phyloP scores from a whole-genome alignment of 2,888 invertebrate species.

The Alentia gelatinosa region DNA sequence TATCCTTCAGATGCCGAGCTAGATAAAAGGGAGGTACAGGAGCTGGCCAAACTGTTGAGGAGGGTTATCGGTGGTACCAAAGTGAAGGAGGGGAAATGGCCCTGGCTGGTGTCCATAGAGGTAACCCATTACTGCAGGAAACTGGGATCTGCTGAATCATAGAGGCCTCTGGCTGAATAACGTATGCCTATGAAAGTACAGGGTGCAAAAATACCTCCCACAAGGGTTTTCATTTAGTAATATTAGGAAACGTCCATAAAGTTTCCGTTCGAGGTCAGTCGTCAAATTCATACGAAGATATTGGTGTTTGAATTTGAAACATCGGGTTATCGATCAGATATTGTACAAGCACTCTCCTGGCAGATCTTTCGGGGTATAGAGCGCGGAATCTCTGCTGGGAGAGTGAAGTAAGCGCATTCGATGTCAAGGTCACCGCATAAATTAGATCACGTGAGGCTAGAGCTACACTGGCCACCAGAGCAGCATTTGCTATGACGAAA shows the following conservation, averaged over 20 bases:
- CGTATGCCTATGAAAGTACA: background rate
- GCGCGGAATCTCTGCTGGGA: too few relatives aligned
- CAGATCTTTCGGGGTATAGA: too few relatives aligned
- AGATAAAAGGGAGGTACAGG: background rate
- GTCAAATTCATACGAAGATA: background rate
- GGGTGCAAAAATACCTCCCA: background rate
- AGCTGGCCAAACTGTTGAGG: conserved; percentile 42
- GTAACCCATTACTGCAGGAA: background rate
- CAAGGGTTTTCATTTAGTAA: background rate
- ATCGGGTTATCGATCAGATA: too few relatives aligned
- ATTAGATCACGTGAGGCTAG: too few relatives aligned
- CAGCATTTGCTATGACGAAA: too few relatives aligned
- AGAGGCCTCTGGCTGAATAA: background rate
- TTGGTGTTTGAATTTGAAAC: too few relatives aligned
- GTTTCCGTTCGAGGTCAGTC: background rate
- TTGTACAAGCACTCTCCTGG: too few relatives aligned
- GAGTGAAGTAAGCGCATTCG: too few relatives aligned
- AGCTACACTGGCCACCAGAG: too few relatives aligned
- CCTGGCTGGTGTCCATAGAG: conserved; percentile 89
- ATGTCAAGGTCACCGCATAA: too few relatives aligned
- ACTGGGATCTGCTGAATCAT: background rate
- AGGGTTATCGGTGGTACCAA: conserved; percentile 95
- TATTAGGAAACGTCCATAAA: background rate
- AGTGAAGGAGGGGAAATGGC: conserved; percentile 92
- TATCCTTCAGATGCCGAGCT: background rate